phyloP scores from a whole-genome alignment of 2,113 vertebrate genomes.

The Haemorhous mexicanus region DNA sequence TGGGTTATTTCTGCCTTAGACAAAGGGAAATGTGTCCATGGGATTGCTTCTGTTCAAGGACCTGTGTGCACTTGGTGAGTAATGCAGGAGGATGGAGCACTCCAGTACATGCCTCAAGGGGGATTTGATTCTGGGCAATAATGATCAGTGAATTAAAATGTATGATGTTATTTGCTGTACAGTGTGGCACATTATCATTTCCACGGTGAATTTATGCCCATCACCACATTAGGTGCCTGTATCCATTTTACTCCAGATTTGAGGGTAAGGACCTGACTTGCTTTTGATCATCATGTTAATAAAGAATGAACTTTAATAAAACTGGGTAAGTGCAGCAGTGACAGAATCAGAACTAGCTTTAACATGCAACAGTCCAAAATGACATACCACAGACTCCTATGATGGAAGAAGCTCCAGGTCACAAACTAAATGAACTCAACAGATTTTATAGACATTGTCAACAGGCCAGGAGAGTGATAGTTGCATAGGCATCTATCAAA shows the following conservation, averaged over 20 bases:
- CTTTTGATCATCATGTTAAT: not conserved
- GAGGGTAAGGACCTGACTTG: not conserved
- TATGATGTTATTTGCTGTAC: not conserved
- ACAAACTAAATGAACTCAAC: not conserved
- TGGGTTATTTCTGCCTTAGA: not conserved
- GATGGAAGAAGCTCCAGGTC: not conserved
- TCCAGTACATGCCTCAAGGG: fast-evolving
- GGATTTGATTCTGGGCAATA: not conserved
- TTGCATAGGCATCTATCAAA: not conserved
- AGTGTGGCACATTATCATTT: not conserved
- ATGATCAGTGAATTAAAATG: not conserved
- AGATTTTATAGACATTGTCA: not conserved
- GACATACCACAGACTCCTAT: not conserved
- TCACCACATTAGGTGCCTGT: not conserved
- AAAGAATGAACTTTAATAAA: not conserved
- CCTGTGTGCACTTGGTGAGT: not conserved
- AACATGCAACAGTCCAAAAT: not conserved
- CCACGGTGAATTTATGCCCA: not conserved
- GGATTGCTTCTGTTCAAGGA: not conserved
- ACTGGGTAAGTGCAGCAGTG: not conserved
- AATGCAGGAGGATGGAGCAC: not conserved
- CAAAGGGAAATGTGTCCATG: not conserved
- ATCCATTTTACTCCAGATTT: not conserved
- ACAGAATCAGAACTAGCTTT: not conserved
- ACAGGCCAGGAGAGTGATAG: not conserved